Percentiles rank a stretch among this genome's conserved stretches.
phyloP scores from a whole-genome alignment of 2,113 vertebrate species.

The Etheostoma cragini region DNA sequence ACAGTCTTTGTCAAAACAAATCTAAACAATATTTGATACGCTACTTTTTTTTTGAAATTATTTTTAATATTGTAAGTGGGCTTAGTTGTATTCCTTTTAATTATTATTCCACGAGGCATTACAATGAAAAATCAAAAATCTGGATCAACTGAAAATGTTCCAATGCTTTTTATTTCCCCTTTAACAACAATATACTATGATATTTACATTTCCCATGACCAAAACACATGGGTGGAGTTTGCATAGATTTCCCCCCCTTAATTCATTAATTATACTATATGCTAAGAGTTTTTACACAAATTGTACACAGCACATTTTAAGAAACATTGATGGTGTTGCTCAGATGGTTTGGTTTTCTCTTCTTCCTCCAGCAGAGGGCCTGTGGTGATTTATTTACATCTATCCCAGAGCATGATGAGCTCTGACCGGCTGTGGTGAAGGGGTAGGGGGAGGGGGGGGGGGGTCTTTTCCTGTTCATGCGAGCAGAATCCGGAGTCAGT shows the following conservation, averaged over 20 bases:
- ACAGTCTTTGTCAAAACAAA: no score
- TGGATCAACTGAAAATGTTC: no score
- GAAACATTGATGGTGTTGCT: background rate
- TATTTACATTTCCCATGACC: background rate
- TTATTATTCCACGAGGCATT: background rate
- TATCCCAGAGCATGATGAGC: background rate
- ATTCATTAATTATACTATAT: background rate
- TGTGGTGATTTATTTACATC: constrained; percentile 6
- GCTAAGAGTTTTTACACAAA: background rate
- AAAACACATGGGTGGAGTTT: background rate
- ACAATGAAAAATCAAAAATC: background rate
- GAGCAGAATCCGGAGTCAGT: constrained; percentile 4
- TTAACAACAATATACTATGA: background rate
- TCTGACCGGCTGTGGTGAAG: constrained; percentile 14
- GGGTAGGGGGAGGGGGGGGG: background rate
- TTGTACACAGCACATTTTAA: background rate
- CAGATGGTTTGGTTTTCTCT: background rate
- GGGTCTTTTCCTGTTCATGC: background rate
- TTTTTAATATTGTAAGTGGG: background rate
- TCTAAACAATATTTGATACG: no score
- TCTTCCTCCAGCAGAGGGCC: constrained; percentile 44
- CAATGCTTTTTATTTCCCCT: background rate
- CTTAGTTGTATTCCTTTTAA: background rate
- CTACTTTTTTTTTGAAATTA: no score
- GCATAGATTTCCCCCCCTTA: background rate